Percentiles rank a stretch among this genome's conserved stretches.
Conservation (phyloP, 2,888 invertebrate genomes). For the Stenodera caucasica region DNA sequence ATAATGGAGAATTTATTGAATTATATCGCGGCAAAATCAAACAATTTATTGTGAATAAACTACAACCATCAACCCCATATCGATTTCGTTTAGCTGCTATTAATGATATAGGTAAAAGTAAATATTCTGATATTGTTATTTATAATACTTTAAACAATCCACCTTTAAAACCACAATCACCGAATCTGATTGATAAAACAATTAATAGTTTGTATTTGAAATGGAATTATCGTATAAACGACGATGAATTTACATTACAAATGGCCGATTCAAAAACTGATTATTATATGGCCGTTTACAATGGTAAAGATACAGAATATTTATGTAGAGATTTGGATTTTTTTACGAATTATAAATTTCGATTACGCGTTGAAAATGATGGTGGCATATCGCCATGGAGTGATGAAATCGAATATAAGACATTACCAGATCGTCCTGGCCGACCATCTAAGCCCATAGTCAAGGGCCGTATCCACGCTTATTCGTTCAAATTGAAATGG, state of each 20-base stretch:
- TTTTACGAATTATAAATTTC: slow-evolving; percentile 80
- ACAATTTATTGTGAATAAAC: slow-evolving; percentile 73
- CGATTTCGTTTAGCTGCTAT: slow-evolving; percentile 81
- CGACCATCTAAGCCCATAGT: slow-evolving; percentile 76
- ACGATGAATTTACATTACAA: slow-evolving; percentile 81
- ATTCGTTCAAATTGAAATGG: slow-evolving; percentile 81
- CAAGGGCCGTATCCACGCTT: slow-evolving; percentile 81
- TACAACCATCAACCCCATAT: slow-evolving; percentile 79
- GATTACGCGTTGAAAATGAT: slow-evolving; percentile 78
- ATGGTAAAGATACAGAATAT: slow-evolving; percentile 72
- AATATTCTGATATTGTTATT: slow-evolving; percentile 69
- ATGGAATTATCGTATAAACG: slow-evolving; percentile 75
- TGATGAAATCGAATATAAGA: slow-evolving; percentile 73
- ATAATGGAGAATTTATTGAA: slow-evolving; percentile 69
- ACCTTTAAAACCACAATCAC: slow-evolving; percentile 78
- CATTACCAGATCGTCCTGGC: slow-evolving; percentile 76
- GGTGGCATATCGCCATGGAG: slow-evolving; percentile 85
- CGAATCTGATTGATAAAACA: slow-evolving; percentile 66
- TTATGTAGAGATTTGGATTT: slow-evolving; percentile 69
- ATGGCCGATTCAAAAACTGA: slow-evolving; percentile 63
- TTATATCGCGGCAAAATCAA: slow-evolving; percentile 72
- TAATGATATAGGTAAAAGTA: slow-evolving; percentile 77
- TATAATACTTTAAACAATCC: slow-evolving; percentile 79
- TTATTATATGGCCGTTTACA: slow-evolving; percentile 67
- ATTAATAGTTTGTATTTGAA: slow-evolving; percentile 68